phyloP scores from a whole-genome alignment of 2,113 vertebrate species.

The Euleptes europaea region DNA sequence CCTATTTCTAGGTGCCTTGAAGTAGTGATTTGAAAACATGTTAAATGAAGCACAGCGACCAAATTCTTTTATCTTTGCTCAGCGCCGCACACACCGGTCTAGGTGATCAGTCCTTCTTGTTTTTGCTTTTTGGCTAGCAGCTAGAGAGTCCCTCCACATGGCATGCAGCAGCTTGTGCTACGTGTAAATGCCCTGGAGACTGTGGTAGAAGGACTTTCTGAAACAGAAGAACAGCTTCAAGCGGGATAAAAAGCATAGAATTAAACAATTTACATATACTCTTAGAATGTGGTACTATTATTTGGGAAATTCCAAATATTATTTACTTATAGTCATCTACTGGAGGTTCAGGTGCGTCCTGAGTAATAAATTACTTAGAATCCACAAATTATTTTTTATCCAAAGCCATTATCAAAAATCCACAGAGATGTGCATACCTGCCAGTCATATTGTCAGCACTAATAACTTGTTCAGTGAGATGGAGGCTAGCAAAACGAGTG shows the following conservation, averaged over 20 bases:
- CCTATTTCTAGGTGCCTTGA: conserved; percentile 2
- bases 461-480: not conserved
- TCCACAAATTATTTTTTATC: not conserved
- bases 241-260: conserved; percentile 10
- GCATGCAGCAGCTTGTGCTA: not conserved
- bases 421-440: not conserved
- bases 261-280: conserved; percentile 2
- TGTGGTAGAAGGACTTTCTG: not conserved
- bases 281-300: conserved; percentile 4
- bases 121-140: not conserved
- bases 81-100: not conserved
- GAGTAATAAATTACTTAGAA: not conserved
- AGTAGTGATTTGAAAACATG: not conserved
- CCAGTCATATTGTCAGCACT: not conserved
- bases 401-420: not conserved
- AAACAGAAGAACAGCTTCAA: not conserved
- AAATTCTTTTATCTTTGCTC: not conserved
- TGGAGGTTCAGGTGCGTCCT: not conserved
- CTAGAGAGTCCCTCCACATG: not conserved
- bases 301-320: not conserved
- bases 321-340: not conserved
- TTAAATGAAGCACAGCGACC: not conserved
- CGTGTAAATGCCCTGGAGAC: too few species aligned
- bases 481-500: not conserved
- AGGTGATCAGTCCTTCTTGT: not conserved